Evolutionary conservation across 2,113 vertebrate species (phyloP).

Genomic region (Pristiophorus japonicus): DNA sequence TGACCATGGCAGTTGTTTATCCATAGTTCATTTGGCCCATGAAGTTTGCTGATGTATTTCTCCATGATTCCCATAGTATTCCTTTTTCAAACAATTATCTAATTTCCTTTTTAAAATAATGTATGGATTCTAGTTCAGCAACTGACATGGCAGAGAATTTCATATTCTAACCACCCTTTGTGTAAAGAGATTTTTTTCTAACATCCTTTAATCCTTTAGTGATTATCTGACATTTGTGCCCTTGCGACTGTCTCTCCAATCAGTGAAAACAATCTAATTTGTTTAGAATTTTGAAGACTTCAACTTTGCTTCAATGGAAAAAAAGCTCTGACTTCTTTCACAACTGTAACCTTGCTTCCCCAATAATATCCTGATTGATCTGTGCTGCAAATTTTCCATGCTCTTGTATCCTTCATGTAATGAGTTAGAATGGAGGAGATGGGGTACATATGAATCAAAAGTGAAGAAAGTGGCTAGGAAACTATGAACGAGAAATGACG

Average conservation of each 20-base stretch:
- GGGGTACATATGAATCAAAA: background rate
- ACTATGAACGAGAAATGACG: background rate
- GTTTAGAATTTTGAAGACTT: no score
- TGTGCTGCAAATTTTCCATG: background rate
- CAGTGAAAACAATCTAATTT: background rate
- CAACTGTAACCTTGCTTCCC: no score
- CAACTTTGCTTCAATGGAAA: no score
- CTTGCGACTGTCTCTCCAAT: background rate
- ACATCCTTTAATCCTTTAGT: background rate
- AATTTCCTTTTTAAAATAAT: background rate
- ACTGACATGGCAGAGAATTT: background rate
- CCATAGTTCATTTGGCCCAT: background rate
- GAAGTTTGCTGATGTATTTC: background rate
- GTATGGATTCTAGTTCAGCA: background rate
- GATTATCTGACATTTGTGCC: background rate
- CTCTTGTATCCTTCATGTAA: background rate
- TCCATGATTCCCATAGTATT: background rate
- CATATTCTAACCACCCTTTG: background rate
- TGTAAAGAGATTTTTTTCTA: no score
- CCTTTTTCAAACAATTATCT: background rate
- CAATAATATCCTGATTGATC: background rate
- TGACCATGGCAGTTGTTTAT: background rate
- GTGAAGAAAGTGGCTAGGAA: background rate
- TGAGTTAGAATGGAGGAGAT: background rate
- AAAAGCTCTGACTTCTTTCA: no score